phyloP scores from a whole-genome alignment of 2,888 invertebrate genomes.

The Lasioglossum oenotherae region DNA sequence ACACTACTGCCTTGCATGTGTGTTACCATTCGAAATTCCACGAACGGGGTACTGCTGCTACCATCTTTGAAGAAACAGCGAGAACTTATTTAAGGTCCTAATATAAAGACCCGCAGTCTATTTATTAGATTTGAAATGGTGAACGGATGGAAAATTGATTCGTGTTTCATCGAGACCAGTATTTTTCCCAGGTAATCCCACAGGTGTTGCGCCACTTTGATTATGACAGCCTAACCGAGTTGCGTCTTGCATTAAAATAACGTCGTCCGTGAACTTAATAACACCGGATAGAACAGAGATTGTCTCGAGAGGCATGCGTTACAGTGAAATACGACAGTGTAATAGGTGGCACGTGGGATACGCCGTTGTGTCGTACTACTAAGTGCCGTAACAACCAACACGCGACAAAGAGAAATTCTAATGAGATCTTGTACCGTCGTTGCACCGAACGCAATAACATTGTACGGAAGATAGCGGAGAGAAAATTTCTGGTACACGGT shows the following conservation, averaged over 20 bases:
- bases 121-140: not conserved
- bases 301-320: slow-evolving; percentile 62
- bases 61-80: too few species aligned
- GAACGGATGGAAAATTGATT: not conserved
- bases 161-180: not conserved
- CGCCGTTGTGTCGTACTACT: slow-evolving; percentile 53
- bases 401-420: slow-evolving; percentile 70
- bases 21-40: too few species aligned
- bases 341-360: slow-evolving; percentile 67
- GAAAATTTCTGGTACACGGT: slow-evolving; percentile 24
- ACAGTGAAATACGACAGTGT: slow-evolving; percentile 55
- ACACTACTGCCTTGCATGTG: too few species aligned
- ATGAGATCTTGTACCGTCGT: slow-evolving; percentile 59
- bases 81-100: too few species aligned
- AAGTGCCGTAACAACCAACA: slow-evolving; percentile 67
- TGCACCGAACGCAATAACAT: slow-evolving; percentile 54
- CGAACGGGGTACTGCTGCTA: too few species aligned
- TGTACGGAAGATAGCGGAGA: slow-evolving; percentile 36
- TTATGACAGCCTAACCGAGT: slow-evolving; percentile 39
- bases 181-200: slow-evolving; percentile 1
- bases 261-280: slow-evolving; percentile 60
- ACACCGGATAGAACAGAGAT: slow-evolving; percentile 59
- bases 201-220: slow-evolving; percentile 9
- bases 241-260: slow-evolving; percentile 62
- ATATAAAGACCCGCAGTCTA: not conserved